Conservation (phyloP, 2,888 invertebrate species). For the Petrophora chlorosata region DNA sequence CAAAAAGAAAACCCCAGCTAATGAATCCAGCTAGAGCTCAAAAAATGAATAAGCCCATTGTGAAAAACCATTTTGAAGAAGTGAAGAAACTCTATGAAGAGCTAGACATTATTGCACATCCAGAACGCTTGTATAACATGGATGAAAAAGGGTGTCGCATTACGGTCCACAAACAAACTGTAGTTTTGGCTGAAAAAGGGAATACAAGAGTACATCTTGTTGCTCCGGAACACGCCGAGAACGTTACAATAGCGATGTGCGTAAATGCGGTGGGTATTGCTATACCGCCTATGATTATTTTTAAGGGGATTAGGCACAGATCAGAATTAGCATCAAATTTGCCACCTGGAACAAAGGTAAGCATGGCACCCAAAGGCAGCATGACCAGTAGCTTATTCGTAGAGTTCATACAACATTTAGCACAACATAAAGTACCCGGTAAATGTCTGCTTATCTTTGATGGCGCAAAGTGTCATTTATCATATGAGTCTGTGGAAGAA, state of each 20-base stretch:
- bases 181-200: too few species aligned
- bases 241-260: background rate
- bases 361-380: too few species aligned
- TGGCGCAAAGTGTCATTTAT: too few species aligned
- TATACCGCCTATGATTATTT: background rate
- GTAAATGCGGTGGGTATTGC: background rate
- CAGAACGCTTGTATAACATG: conserved; percentile 34
- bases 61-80: conserved; percentile 9
- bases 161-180: conserved; percentile 28
- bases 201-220: too few species aligned
- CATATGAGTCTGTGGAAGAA: too few species aligned
- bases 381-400: too few species aligned
- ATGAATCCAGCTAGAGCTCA: conserved; percentile 21
- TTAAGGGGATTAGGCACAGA: background rate
- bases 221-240: background rate
- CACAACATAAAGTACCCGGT: too few species aligned
- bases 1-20: background rate
- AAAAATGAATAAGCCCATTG: conserved; percentile 27
- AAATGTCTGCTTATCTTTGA: too few species aligned
- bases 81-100: conserved; percentile 10
- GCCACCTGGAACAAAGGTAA: too few species aligned
- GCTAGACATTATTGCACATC: too few species aligned
- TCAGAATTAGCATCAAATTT: too few species aligned
- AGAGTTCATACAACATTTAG: too few species aligned
- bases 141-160: conserved; percentile 32